Base-by-base conservation (phyloP, 2,113 vertebrate species). In the Protomyctophum bolini region DNA sequence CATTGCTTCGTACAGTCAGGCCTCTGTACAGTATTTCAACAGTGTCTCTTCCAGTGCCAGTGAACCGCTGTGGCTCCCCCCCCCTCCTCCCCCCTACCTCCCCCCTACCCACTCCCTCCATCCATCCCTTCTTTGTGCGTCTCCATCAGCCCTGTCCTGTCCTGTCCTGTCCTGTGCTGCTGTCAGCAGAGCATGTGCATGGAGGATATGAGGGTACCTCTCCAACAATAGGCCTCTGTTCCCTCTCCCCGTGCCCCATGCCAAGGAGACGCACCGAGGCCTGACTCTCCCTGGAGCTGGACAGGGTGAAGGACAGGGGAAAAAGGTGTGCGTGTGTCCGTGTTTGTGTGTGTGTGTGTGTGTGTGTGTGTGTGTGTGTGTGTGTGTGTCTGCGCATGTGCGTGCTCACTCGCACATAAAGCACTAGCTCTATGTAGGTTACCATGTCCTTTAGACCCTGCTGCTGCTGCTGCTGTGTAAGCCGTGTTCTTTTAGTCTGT, bases 191-290 rank as follows among this genome's bases (percentile, higher is more conserved):
- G 33, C 33, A 33, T n/a, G n/a, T 33, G 48, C 28, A 33, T 65
- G 64, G 51, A 72, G 66, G 61, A 15, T 77, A 33, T 63, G 72
- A 72, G 66, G 60, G 58, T 59, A 62, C 72, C 29, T 10, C 52
- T 48, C 57, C 48, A 79, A 79, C 82, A 86, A 84, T 69, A 57
- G 48, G 51, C 65, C 72, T 75, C 68, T 72, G 79, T 71, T 21
- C 66, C n/a, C n/a, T n/a, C 46, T 70, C 61, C 33, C 52, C 51
- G 75, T 9, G 41, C 63, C 33, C 52, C 46, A 45, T 59, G 77
- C 82, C 77, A 72, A 73, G 80, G 60, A 66, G 10, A 54, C 52
- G 60, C 70, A 74, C 57, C 65, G 68, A 87, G 72, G 51, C 51
- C 28, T 68, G 64, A 58, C 61, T 69, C n/a, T 68, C 11, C 33